Base-by-base conservation (phyloP, 2,797 vertebrate genomes). In the Prunella strophiata region DNA sequence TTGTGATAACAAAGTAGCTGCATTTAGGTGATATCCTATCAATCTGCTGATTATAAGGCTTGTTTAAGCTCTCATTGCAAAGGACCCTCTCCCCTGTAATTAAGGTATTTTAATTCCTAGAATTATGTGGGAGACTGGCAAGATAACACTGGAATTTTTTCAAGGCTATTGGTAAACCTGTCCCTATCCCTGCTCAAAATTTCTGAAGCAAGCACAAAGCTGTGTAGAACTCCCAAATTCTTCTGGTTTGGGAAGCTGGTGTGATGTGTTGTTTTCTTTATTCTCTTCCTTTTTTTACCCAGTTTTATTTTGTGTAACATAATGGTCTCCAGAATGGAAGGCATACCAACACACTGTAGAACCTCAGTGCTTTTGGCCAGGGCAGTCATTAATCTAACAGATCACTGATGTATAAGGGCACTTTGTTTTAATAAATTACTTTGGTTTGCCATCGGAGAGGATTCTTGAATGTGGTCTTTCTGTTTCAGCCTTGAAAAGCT, bases 401-500 rank as follows among this genome's bases (percentile, higher is more conserved):
- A 83, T 88, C 32, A 7, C 20, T 57, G 25, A 40, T 72, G 27
- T 79, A 83, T 93, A 93, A 91, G 52, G 83, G 67, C 51, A 91
- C 94, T 96, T 94, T 96, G 94, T 95, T 95, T 93, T 86, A 89
- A 87, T 77, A 38, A 82, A 94, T 68, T 72, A 51, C 66, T 93
- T 89, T 17, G 42, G 21, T 89, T 91, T 95, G 74, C 80, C 19
- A 3, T 40, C 71, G 74, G 72, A 92, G 55, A 87, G 58, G 54
- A n/a, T 85, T 93, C 79, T 80, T 97, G 92, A 95, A 91, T 90
- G 72, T 8, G 6, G 67, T 55, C 90, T 96, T 90, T 96, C 91
- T 96, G 65, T 47, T 91, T 83, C 67, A 65, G 36, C 58, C 52
- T 95, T 96, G 94, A 94, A 93, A 96, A 92, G 91, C 77, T 92